These are phyloP conservation scores for Aricia artaxerxes DNA, from an alignment of 2,888 invertebrate genomes.

Conservation along the genomic window DNA sequence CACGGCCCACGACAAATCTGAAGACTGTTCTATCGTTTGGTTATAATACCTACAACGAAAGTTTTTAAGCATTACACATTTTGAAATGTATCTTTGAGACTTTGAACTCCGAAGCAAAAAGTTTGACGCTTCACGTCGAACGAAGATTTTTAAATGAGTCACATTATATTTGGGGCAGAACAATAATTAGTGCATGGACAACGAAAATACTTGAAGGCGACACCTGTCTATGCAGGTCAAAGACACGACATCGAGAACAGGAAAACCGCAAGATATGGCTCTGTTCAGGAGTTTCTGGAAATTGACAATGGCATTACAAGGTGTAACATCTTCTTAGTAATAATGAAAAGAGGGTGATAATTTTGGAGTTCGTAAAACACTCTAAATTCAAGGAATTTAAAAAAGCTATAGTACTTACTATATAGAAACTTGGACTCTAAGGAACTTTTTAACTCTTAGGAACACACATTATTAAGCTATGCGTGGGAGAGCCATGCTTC, in stretches of 20 bases:
- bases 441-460: too few relatives aligned
- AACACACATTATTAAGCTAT: too few relatives aligned
- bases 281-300: not conserved
- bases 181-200: conserved; percentile 30
- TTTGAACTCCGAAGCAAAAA: not conserved
- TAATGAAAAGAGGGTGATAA: not conserved
- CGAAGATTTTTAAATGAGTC: conserved; percentile 8
- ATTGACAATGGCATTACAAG: not conserved
- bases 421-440: too few relatives aligned
- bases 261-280: not conserved
- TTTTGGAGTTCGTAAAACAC: not conserved
- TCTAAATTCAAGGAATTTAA: too few relatives aligned
- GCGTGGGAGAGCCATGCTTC: too few relatives aligned
- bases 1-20: too few relatives aligned
- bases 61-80: too few relatives aligned
- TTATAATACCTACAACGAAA: too few relatives aligned
- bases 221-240: conserved; percentile 29
- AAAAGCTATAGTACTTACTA: too few relatives aligned
- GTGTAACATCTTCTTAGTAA: not conserved
- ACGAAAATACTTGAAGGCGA: conserved; percentile 28
- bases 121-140: not conserved
- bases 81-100: not conserved
- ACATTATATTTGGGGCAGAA: conserved; percentile 25
- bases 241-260: conserved; percentile 9
- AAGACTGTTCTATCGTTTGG: too few relatives aligned